Conservation (phyloP, 2,797 vertebrate genomes). For the Takifugu rubripes region DNA sequence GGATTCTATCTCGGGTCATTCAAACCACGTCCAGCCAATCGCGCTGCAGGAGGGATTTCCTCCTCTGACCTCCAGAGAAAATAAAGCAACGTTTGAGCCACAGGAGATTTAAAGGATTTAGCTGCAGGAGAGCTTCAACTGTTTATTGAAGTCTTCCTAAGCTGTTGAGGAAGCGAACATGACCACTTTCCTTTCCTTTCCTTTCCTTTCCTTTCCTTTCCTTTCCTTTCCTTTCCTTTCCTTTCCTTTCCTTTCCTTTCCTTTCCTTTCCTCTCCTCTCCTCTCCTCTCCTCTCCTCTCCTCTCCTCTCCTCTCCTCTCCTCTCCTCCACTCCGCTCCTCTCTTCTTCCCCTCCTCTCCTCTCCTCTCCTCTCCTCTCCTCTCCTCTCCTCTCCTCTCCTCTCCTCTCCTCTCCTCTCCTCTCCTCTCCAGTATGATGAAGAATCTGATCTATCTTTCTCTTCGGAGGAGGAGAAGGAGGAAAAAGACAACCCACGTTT, state of each 20-base stretch:
- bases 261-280: slow-evolving; percentile 8
- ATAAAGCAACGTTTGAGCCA: too few relatives aligned
- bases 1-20: neutral
- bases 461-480: slow-evolving; percentile 36
- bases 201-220: neutral
- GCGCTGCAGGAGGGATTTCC: too few relatives aligned
- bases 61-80: too few relatives aligned
- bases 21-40: too few relatives aligned
- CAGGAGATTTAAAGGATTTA: neutral
- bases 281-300: neutral
- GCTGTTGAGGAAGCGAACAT: too few relatives aligned
- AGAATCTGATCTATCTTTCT: slow-evolving; percentile 34
- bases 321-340: neutral
- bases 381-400: neutral
- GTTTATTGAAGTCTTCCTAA: too few relatives aligned
- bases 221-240: neutral
- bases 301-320: slow-evolving; percentile 14
- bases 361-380: neutral
- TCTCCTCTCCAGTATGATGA: slow-evolving; percentile 31
- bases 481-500: slow-evolving; percentile 78
- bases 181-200: neutral
- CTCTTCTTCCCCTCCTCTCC: neutral
- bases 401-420: neutral
- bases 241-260: neutral
- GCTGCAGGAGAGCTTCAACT: too few relatives aligned